Base-by-base conservation (phyloP, 2,888 invertebrate genomes). In the Deroplatys truncata region DNA sequence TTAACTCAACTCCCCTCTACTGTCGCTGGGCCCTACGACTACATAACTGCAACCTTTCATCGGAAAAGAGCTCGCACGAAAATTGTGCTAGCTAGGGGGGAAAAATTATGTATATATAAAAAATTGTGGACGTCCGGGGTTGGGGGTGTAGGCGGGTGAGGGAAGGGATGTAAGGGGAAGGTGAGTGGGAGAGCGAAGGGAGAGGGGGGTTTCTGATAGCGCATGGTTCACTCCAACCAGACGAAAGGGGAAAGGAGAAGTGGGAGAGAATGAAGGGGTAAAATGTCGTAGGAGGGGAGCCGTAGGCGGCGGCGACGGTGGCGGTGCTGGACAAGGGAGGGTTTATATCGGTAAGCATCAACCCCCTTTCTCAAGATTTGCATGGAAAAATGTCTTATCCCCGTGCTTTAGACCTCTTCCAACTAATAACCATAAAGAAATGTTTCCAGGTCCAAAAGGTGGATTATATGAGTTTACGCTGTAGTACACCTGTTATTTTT, bases 21-120 rank as follows among this genome's bases (percentile, higher is more conserved):
- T 49, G 25, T 43, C 16, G 31, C 49, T 49, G 49, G 43, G 20
- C 4, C 85, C 29, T 35, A 82, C 83, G 35, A 87, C 87, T 87
- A 87, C 87, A 89, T 89, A 84, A 89, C 89, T 90, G 90, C 90
- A 89, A 89, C 90, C 90, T 89, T 89, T 90, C 90, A 84, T 86
- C 88, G 83, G 84, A 89, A 89, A 87, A 88, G 88, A 84, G 90
- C 88, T 90, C 84, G 31, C 85, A 89, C 82, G 82, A 89, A 89
- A 85, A 85, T 84, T 88, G 88, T 88, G 84, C 84, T 72, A 88
- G 83, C 56, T 72, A 84, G 56, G 84, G 43, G 31, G n/a, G 86
- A 82, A 86, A 84, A 72, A 72, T 72, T 72, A 72, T 72, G 56
- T 72, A 72, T 72, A 72, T 72, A 72, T 72, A 72, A 88, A 84